Percentiles rank a stretch among this genome's conserved stretches.
Evolutionary conservation across 2,888 invertebrate species (phyloP).

Genomic region (Chydorus sphaericus): DNA sequence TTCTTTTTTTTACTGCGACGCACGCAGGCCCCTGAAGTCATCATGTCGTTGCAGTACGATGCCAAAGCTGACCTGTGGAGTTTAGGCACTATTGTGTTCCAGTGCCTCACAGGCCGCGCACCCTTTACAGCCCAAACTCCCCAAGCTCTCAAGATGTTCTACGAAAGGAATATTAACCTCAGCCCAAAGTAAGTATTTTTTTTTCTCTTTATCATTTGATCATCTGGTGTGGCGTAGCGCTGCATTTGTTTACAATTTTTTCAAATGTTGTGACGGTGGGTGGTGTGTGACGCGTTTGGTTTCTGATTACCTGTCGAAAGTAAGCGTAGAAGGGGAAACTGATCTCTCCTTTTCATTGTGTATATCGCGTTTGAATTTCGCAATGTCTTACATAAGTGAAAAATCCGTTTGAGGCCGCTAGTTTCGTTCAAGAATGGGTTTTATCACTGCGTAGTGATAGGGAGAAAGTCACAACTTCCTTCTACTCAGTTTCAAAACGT

Average conservation of each 20-base stretch:
- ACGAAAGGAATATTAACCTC: constrained; percentile 84
- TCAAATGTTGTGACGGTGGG: not conserved
- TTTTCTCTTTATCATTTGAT: not conserved
- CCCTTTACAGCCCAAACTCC: constrained; percentile 97
- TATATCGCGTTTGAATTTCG: no score
- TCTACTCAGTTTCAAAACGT: no score
- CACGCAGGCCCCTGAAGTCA: constrained; percentile 98
- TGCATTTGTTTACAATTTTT: not conserved
- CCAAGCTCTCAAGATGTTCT: constrained; percentile 88
- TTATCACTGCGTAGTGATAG: no score
- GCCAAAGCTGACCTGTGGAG: constrained; percentile 99
- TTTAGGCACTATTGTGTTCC: constrained; percentile 94
- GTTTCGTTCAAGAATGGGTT: no score
- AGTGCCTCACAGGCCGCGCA: constrained; percentile 95
- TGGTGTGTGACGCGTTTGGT: not conserved
- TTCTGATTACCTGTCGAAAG: not conserved
- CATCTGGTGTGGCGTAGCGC: not conserved
- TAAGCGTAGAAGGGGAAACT: no score
- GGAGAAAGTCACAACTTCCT: no score
- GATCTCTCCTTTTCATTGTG: no score
- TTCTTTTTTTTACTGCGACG: no score
- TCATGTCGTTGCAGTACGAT: constrained; percentile 96
- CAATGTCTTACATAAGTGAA: no score
- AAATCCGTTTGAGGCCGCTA: no score
- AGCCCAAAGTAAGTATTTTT: constrained; percentile 57